Evolutionary conservation across 2,888 invertebrate species (phyloP).

Genomic region (Ochropleura leucogaster): DNA sequence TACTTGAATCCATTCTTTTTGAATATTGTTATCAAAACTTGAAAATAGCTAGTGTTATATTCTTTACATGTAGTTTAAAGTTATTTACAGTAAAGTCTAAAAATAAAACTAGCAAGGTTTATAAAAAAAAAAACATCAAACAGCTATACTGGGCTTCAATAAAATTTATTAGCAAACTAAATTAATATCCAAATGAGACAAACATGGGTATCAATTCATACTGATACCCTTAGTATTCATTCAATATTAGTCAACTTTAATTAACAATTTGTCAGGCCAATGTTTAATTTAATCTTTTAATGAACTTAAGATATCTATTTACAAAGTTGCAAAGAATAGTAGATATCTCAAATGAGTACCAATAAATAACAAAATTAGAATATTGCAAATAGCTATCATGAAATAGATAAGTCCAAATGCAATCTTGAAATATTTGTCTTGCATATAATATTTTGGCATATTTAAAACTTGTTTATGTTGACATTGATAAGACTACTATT

Average conservation of each 20-base stretch:
- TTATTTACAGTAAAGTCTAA: neutral
- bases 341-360: neutral
- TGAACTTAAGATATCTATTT: slow-evolving; percentile 3
- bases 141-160: neutral
- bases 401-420: neutral
- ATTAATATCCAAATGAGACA: neutral
- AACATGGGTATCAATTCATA: neutral
- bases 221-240: no score
- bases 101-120: neutral
- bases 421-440: neutral
- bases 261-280: neutral
- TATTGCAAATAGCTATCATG: neutral
- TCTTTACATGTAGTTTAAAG: neutral
- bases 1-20: neutral
- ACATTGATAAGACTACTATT: neutral
- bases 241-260: no score
- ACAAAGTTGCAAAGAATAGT: neutral
- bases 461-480: neutral
- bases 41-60: neutral
- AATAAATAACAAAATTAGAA: neutral
- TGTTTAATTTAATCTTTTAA: neutral
- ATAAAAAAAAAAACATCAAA: neutral
- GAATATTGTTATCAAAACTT: neutral
- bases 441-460: neutral
- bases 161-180: neutral